Evolutionary conservation across 2,113 vertebrate genomes (phyloP).

Genomic region (Chionodraco myersi): DNA sequence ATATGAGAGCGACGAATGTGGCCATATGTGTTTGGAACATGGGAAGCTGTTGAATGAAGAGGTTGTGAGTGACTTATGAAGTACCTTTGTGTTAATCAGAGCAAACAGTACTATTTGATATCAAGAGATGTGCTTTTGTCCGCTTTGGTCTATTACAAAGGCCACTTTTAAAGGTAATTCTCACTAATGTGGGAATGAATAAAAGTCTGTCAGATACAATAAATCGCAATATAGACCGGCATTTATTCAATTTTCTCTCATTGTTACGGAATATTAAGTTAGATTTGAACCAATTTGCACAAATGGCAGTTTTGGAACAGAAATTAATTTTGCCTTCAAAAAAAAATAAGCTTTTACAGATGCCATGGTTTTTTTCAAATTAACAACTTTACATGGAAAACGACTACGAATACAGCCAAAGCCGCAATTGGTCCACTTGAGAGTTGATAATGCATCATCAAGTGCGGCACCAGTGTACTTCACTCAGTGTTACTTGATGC

Average conservation of each 20-base stretch:
- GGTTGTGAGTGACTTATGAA: slow-evolving; percentile 34
- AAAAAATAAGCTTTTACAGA: neutral
- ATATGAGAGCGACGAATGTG: slow-evolving; percentile 19
- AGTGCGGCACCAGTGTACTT: slow-evolving; percentile 69
- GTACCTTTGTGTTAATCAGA: slow-evolving; percentile 14
- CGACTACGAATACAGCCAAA: slow-evolving; percentile 53
- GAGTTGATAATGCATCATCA: slow-evolving; percentile 77
- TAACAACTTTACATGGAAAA: slow-evolving; percentile 60
- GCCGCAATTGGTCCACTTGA: slow-evolving; percentile 71
- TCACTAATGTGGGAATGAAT: neutral
- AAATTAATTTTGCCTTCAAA: neutral
- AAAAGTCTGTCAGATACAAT: neutral
- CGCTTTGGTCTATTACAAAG: neutral
- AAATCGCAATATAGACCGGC: neutral
- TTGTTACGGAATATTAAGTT: slow-evolving; percentile 6
- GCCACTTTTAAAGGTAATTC: neutral
- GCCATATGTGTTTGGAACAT: neutral
- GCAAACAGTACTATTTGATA: neutral
- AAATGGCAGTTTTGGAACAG: neutral
- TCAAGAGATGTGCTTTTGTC: neutral
- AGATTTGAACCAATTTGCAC: neutral
- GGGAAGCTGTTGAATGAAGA: slow-evolving; percentile 50
- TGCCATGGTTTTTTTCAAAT: slow-evolving; percentile 22
- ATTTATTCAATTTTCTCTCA: neutral
- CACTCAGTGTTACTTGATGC: slow-evolving; percentile 65